Evolutionary conservation across 2,888 invertebrate species (phyloP).

Genomic region (Xylocampa areola): DNA sequence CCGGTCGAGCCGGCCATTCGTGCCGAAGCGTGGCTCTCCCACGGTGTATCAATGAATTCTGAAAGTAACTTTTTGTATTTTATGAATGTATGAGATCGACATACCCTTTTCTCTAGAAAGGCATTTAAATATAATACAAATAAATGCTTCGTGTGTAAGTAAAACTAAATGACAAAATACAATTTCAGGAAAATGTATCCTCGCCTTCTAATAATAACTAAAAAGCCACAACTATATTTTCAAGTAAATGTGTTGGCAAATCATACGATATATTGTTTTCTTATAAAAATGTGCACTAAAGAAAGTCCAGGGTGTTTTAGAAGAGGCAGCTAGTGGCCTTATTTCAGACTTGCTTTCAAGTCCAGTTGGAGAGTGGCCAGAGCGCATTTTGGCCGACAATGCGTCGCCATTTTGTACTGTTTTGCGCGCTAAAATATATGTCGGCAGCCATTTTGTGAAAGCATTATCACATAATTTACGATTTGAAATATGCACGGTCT

Average conservation of each 20-base stretch:
- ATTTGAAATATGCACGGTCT: conserved; percentile 28
- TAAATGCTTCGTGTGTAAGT: too few species aligned
- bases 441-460: conserved; percentile 37
- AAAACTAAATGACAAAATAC: too few species aligned
- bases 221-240: too few species aligned
- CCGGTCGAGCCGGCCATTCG: too few species aligned
- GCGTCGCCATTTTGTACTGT: conserved; percentile 62
- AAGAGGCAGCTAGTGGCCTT: conserved; percentile 59
- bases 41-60: too few species aligned
- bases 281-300: conserved; percentile 40
- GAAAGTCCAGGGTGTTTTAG: conserved; percentile 51
- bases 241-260: conserved; percentile 15
- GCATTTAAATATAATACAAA: too few species aligned
- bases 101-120: too few species aligned
- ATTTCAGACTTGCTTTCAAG: conserved; percentile 58
- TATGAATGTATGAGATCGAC: too few species aligned
- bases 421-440: conserved; percentile 58
- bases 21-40: too few species aligned
- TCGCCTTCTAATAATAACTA: too few species aligned
- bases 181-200: too few species aligned
- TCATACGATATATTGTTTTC: conserved; percentile 27
- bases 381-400: conserved; percentile 63
- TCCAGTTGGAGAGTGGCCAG: conserved; percentile 67
- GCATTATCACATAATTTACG: conserved; percentile 39
- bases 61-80: too few species aligned